Base-by-base conservation (phyloP, 2,888 invertebrate species). In the Leptodirus hochenwartii region DNA sequence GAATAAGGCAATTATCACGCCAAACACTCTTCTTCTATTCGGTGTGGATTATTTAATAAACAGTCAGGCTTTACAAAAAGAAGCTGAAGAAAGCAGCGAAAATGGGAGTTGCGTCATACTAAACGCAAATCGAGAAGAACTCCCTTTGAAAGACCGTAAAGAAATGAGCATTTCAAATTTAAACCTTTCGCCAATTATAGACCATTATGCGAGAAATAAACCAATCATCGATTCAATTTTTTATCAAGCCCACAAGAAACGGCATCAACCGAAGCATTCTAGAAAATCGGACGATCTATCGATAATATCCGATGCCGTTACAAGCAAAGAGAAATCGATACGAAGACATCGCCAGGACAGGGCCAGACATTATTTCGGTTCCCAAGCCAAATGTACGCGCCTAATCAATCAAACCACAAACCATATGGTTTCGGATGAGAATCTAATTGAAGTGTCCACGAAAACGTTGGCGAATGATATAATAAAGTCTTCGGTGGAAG, bases 121-220 rank as follows among this genome's bases (percentile, higher is more conserved):
- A 16, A 17, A n/a, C 23, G 24, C 10, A 4, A 17, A 12, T 17
- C 15, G 17, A 28, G 29, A 11, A 25, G 37, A 16, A 37, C n/a
- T n/a, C n/a, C n/a, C n/a, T n/a, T n/a, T n/a, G n/a, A n/a, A n/a
- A n/a, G n/a, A n/a, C n/a, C n/a, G n/a, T n/a, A n/a, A 32, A 24
- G 37, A 34, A 24, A 22, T 37, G 10, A 32, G 36, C 26, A 34
- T 37, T 33, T 37, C 37, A n/a, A 37, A 37, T 17, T 32, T 37
- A 12, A 37, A 34, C 22, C 15, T 37, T 6, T 8, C 8, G n/a
- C 36, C 35, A 22, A 14, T 31, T 15, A 31, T 10, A 3, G 27
- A 12, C 16, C 17, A 17, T 11, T 27, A 26, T 22, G n/a, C 13
- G 13, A 25, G 15, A 17, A 30, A n/a, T n/a, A n/a, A n/a, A n/a